Evolutionary conservation across 2,113 vertebrate genomes (phyloP).

Genomic region (Gymnogyps californianus): DNA sequence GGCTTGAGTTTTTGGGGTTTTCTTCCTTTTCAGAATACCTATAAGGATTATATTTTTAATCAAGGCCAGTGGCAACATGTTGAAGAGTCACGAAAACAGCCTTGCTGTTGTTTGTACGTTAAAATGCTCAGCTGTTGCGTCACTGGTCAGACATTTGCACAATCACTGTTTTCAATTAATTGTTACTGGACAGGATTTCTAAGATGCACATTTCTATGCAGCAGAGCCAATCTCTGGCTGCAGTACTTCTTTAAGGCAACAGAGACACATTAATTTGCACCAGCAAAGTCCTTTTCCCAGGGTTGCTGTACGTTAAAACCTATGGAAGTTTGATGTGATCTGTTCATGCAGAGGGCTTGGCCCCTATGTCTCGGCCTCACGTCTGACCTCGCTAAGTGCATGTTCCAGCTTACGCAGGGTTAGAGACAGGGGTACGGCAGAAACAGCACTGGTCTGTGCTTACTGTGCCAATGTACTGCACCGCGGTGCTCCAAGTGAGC

Average conservation of each 20-base stretch:
- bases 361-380: background rate
- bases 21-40: background rate
- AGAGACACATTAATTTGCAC: background rate
- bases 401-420: background rate
- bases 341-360: background rate
- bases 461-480: background rate
- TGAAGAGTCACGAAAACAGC: background rate
- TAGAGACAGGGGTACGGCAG: background rate
- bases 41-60: background rate
- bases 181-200: background rate
- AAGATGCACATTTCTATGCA: background rate
- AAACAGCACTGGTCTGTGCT: background rate
- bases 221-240: background rate
- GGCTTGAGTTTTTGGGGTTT: background rate
- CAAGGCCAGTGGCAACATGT: background rate
- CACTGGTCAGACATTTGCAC: background rate
- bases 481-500: background rate
- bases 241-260: background rate
- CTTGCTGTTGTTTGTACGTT: background rate
- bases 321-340: background rate
- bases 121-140: background rate
- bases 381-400: background rate
- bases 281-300: background rate
- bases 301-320: rapidly evolving
- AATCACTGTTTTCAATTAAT: background rate